These are phyloP conservation scores for Spisula solida DNA, from an alignment of 2,888 invertebrate species.

Conservation along the genomic window DNA sequence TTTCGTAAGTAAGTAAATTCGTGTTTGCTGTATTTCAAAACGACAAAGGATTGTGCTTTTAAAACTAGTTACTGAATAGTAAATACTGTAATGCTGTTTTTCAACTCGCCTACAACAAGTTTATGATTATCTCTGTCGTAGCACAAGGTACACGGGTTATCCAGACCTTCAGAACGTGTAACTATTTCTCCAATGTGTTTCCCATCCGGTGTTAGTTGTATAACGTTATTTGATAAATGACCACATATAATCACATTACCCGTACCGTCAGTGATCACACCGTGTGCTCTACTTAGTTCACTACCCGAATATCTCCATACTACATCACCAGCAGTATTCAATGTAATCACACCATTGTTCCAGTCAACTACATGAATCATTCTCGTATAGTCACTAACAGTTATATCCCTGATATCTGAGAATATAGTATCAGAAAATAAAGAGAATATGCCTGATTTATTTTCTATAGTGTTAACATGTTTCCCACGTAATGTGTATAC, in stretches of 20 bases:
- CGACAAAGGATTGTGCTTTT: too few relatives aligned
- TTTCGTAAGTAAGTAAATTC: too few relatives aligned
- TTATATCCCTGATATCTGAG: background rate
- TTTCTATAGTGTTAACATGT: background rate
- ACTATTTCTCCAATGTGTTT: background rate
- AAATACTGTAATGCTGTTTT: background rate
- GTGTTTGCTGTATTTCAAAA: too few relatives aligned
- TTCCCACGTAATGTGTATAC: background rate
- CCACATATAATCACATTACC: slow-evolving; percentile 26
- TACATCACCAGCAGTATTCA: background rate
- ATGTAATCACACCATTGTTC: background rate
- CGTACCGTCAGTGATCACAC: slow-evolving; percentile 2
- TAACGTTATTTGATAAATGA: background rate
- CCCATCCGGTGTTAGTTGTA: slow-evolving; percentile 3
- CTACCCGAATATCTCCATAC: slow-evolving; percentile 1
- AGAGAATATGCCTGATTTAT: background rate
- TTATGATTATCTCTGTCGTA: background rate
- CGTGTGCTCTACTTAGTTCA: background rate
- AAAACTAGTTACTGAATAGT: background rate
- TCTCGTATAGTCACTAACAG: slow-evolving; percentile 8
- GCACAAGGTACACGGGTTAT: background rate
- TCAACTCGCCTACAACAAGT: background rate
- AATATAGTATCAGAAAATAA: background rate
- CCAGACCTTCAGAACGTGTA: background rate
- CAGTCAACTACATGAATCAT: background rate